Evolutionary conservation across 2,888 invertebrate genomes (phyloP).

Genomic region (Chironomus riparius): DNA sequence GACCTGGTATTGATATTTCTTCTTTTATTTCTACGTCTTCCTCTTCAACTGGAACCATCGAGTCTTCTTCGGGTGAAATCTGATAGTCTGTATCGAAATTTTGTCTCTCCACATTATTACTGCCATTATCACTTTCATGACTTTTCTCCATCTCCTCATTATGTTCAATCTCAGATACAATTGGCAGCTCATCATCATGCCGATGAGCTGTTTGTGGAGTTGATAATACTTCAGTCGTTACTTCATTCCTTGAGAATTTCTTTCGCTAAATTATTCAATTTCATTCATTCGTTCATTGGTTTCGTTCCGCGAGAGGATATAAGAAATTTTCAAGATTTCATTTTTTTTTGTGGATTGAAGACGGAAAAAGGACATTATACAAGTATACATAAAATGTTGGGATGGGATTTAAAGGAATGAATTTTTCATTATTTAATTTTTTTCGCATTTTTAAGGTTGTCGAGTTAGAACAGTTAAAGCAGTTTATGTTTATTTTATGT

Average conservation of each 20-base stretch:
- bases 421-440: background rate
- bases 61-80: background rate
- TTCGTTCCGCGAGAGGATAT: background rate
- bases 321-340: too few species aligned
- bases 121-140: background rate
- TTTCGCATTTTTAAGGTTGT: background rate
- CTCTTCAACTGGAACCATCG: background rate
- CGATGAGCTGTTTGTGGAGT: too few species aligned
- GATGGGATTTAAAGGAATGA: background rate
- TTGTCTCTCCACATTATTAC: background rate
- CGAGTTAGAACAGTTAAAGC: conserved; percentile 4
- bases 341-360: too few species aligned
- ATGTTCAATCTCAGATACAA: background rate
- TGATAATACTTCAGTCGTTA: too few species aligned
- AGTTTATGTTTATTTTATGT: background rate
- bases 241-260: background rate
- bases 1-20: background rate
- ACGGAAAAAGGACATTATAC: background rate
- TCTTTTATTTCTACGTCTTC: background rate
- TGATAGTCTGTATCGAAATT: background rate
- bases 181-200: background rate
- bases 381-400: background rate
- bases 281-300: background rate
- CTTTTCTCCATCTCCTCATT: background rate
- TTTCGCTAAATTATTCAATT: background rate